phyloP scores from a whole-genome alignment of 2,797 vertebrate genomes.

The Sebastes steindachneri region DNA sequence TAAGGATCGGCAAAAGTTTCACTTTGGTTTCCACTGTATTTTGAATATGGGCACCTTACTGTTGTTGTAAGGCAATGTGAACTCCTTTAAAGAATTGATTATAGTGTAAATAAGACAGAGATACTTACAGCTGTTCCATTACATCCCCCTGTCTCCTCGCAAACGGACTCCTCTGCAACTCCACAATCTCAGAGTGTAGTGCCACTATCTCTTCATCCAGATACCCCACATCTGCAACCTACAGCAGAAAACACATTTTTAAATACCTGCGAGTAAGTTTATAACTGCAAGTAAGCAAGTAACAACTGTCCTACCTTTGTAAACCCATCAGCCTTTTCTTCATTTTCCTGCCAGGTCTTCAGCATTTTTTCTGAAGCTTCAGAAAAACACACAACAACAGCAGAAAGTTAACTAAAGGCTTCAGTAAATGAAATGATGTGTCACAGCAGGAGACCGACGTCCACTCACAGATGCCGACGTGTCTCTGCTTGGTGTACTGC shows the following conservation, averaged over 20 bases:
- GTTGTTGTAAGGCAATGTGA: not conserved
- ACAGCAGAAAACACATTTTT: not conserved
- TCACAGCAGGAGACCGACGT: not conserved
- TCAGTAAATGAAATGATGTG: not conserved
- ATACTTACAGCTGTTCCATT: conserved; percentile 94
- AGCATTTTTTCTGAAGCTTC: conserved; percentile 98
- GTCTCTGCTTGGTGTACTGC: conserved; percentile 94
- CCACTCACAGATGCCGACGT: conserved; percentile 94
- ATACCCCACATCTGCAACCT: conserved; percentile 93
- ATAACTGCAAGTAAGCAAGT: not conserved
- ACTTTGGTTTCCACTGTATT: not conserved
- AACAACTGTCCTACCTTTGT: conserved; percentile 83
- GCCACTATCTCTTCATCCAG: conserved; percentile 97
- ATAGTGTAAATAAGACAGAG: not conserved
- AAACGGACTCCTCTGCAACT: conserved; percentile 95
- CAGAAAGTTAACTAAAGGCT: not conserved
- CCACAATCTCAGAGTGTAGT: conserved; percentile 96
- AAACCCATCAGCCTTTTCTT: conserved; percentile 91
- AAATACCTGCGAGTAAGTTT: not conserved
- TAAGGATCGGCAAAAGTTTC: too few relatives aligned
- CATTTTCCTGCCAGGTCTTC: conserved; percentile 97
- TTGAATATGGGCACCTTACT: not conserved
- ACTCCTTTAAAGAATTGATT: not conserved
- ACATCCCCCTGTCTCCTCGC: conserved; percentile 93
- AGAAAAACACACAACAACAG: conserved; percentile 34